Evolutionary conservation across 2,888 invertebrate genomes (phyloP).

Genomic region (Tridacna gigas): DNA sequence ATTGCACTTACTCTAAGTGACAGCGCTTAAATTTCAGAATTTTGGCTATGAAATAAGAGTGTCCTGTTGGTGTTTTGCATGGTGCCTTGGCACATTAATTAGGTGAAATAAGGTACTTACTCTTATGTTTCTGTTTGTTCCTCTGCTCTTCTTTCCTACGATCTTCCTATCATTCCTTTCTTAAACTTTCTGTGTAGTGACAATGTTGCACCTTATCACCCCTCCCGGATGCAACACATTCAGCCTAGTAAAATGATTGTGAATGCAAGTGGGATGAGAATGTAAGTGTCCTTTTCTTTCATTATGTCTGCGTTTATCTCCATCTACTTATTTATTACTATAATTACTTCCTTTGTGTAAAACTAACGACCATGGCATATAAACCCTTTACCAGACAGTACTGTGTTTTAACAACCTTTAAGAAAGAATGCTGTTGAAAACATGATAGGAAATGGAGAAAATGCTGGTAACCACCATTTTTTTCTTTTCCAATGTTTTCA

Average conservation of each 20-base stretch:
- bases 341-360: background rate
- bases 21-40: no score
- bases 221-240: background rate
- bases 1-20: no score
- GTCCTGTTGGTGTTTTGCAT: no score
- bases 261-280: background rate
- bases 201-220: no score
- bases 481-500: background rate
- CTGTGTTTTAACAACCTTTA: background rate
- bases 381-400: background rate
- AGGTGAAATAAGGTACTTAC: no score
- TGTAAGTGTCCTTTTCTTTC: slow-evolving; percentile 3
- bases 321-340: background rate
- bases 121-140: no score
- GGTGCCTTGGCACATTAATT: no score
- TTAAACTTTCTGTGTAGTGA: no score
- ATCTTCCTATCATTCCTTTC: no score
- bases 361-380: background rate
- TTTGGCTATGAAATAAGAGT: no score
- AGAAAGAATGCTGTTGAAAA: background rate
- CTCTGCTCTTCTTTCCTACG: no score
- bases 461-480: background rate
- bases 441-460: background rate
- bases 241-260: background rate
- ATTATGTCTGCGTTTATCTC: background rate